phyloP scores from a whole-genome alignment of 2,113 vertebrate genomes.

The Oncorhynchus gorbuscha region DNA sequence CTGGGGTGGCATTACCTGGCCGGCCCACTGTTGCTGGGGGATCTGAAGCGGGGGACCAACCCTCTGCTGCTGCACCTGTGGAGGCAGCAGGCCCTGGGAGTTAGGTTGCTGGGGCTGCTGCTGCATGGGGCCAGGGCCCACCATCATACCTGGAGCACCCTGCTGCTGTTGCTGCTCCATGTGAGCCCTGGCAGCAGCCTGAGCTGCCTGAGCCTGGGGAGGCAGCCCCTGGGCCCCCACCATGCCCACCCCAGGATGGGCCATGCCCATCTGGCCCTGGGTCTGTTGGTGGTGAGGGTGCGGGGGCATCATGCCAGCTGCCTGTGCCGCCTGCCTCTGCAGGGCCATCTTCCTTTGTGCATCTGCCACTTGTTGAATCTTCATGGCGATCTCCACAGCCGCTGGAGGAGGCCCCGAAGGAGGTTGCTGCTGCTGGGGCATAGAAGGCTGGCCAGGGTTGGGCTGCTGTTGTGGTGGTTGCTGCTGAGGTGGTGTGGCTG shows the following conservation, averaged over 20 bases:
- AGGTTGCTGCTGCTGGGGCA: slow-evolving; percentile 61
- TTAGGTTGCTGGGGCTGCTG: slow-evolving; percentile 62
- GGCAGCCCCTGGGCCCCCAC: slow-evolving; percentile 74
- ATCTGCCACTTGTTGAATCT: slow-evolving; percentile 94
- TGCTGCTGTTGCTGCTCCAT: slow-evolving; percentile 57
- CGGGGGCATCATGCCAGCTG: slow-evolving; percentile 73
- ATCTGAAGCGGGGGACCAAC: slow-evolving; percentile 70
- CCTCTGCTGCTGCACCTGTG: slow-evolving; percentile 73
- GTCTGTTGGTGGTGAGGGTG: slow-evolving; percentile 82
- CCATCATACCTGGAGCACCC: slow-evolving; percentile 62
- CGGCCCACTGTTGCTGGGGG: slow-evolving; percentile 69
- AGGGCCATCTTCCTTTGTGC: slow-evolving; percentile 94
- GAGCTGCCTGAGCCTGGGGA: slow-evolving; percentile 73
- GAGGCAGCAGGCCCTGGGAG: slow-evolving; percentile 48
- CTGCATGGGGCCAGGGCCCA: slow-evolving; percentile 71
- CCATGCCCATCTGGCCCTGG: slow-evolving; percentile 82
- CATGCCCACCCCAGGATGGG: slow-evolving; percentile 73
- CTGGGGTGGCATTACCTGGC: slow-evolving; percentile 67
- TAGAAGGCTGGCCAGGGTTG: slow-evolving; percentile 57
- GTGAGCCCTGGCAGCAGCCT: slow-evolving; percentile 70
- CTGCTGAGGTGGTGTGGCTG: slow-evolving; percentile 83
- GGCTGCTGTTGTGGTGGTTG: slow-evolving; percentile 74
- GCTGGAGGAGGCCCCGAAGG: slow-evolving; percentile 88
- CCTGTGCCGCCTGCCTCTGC: slow-evolving; percentile 77
- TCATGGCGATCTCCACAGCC: slow-evolving; percentile 97